Base-by-base conservation (phyloP, 2,113 vertebrate species). In the Porphyrio hochstetteri region DNA sequence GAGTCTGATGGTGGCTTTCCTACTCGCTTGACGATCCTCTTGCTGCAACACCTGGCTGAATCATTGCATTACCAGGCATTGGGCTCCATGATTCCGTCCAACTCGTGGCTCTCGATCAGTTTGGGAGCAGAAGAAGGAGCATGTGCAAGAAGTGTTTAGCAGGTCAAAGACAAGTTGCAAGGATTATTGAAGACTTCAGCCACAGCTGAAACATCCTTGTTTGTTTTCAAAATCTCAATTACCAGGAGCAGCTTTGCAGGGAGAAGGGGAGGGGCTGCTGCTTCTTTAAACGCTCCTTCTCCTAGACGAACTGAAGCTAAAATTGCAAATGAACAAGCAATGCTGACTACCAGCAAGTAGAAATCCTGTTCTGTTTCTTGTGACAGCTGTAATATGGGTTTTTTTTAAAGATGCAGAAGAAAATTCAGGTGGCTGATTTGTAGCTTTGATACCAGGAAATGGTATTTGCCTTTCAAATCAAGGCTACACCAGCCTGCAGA, bases 391-490 rank as follows among this genome's bases (percentile, higher is more conserved):
- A n/a, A 40, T 40, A 46, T 46, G 44, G 42, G 42, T 14, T 76
- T 67, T 40, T 76, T 59, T 63, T 48, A 83, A 92, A 46, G n/a
- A 59, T 57, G 56, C 40, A 88, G 35, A 35, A 75, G 35, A 57
- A 72, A 82, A 88, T 74, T 52, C 63, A 77, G 53, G 60, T 40
- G 57, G 79, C 59, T 65, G 48, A 42, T 94, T 69, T 82, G 44
- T 82, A 36, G 19, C 61, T 86, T 91, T 75, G 38, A 33, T 79
- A 55, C 16, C n/a, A 63, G 46, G 64, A 90, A 78, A 64, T 65
- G 20, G 15, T 38, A 67, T 95, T 95, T 95, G 86, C 87, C 92
- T 95, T 89, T 86, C 76, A 87, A 93, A 93, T 88, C 76, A 84
- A 68, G 56, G 44, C 46, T 69, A 65, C 7, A 28, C 48, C 80